Evolutionary conservation across 2,888 invertebrate species (phyloP).

Genomic region (Hypena proboscidalis): DNA sequence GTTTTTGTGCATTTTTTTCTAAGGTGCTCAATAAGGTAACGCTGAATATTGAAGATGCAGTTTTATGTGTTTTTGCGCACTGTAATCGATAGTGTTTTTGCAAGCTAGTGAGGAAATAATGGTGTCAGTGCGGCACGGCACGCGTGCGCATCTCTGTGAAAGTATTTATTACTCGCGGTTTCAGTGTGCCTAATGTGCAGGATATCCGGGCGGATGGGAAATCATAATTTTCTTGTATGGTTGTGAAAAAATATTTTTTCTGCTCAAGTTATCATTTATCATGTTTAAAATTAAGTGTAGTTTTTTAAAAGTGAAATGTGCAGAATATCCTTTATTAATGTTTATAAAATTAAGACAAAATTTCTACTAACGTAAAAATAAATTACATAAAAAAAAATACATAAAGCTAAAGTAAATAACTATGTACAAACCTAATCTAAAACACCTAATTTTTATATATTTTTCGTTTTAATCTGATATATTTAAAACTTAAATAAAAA

Average conservation of each 20-base stretch:
- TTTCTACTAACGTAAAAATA: too few species aligned
- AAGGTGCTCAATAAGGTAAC: slow-evolving; percentile 27
- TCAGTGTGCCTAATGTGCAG: slow-evolving; percentile 44
- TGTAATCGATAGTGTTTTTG: slow-evolving; percentile 26
- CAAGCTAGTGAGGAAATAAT: slow-evolving; percentile 49
- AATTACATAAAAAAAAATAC: too few species aligned
- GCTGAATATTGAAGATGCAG: slow-evolving; percentile 5
- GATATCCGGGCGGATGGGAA: slow-evolving; percentile 68
- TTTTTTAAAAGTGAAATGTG: too few species aligned
- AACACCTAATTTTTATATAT: too few species aligned
- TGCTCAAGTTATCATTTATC: not conserved
- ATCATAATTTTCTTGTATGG: slow-evolving; percentile 24
- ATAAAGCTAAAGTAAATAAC: too few species aligned
- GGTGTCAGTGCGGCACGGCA: slow-evolving; percentile 49
- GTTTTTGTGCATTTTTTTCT: slow-evolving; percentile 34
- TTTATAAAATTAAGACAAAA: too few species aligned
- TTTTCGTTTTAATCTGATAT: too few species aligned
- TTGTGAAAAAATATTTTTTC: not conserved
- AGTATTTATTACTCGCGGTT: slow-evolving; percentile 46
- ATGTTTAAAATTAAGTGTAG: not conserved
- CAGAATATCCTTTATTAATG: too few species aligned
- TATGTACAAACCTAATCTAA: too few species aligned
- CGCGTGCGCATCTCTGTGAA: slow-evolving; percentile 54
- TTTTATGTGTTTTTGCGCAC: slow-evolving; percentile 25
- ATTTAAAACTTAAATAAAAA: too few species aligned